phyloP scores from a whole-genome alignment of 2,113 vertebrate species.

The Loxodonta africana region DNA sequence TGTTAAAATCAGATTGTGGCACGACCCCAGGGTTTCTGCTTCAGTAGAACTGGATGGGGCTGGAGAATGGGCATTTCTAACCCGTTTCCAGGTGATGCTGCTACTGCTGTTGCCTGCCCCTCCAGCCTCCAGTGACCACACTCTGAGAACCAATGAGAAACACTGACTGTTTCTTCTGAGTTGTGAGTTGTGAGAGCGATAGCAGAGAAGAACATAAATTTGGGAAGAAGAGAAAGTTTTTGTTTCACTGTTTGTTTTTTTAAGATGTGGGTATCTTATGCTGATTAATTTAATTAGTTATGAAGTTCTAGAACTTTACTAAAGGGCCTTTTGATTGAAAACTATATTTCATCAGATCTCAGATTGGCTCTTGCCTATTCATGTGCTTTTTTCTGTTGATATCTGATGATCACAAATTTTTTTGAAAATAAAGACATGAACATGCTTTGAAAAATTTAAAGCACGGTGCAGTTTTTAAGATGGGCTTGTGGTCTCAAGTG shows the following conservation, averaged over 20 bases:
- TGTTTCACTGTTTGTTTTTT: conserved; percentile 11
- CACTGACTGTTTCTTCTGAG: not conserved
- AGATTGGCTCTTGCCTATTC: not conserved
- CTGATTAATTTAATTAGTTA: conserved; percentile 9
- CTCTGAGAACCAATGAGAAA: not conserved
- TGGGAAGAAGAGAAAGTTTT: not conserved
- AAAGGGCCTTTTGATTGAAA: conserved; percentile 8
- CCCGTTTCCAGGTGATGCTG: not conserved
- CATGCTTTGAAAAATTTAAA: conserved; percentile 16
- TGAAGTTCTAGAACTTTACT: conserved; percentile 32
- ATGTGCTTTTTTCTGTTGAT: not conserved
- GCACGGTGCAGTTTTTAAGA: not conserved
- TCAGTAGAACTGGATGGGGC: not conserved
- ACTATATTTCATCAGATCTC: not conserved
- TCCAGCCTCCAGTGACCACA: too few relatives aligned
- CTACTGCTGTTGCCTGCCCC: not conserved
- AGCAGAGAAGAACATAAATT: not conserved
- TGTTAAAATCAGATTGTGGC: not conserved
- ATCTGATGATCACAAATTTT: not conserved
- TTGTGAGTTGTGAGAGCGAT: not conserved
- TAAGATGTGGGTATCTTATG: not conserved
- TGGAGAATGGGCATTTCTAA: not conserved
- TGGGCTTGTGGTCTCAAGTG: not conserved
- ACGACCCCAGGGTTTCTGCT: not conserved
- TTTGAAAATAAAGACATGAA: conserved; percentile 3